Conservation (phyloP, 1,140 invertebrate species). For the Drosophila bocki region DNA sequence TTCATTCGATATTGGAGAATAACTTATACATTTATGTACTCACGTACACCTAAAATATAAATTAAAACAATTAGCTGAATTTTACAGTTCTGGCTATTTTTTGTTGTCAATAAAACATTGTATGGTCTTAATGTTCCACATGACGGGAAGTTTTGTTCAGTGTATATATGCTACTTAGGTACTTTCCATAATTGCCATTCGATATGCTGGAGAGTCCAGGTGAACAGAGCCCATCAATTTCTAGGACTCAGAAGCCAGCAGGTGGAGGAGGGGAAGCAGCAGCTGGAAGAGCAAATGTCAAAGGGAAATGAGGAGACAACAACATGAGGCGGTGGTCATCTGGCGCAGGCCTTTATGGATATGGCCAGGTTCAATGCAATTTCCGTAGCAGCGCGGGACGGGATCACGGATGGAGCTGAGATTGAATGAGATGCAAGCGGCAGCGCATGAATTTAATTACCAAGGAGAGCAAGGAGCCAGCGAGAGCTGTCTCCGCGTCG, state of each 20-base stretch:
- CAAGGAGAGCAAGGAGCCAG: constrained; percentile 59
- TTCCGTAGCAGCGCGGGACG: constrained; percentile 62
- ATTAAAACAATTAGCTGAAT: too few relatives aligned
- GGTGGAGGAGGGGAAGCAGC: not conserved
- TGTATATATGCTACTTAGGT: too few relatives aligned
- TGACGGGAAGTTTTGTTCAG: too few relatives aligned
- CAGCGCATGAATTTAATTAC: constrained; percentile 78
- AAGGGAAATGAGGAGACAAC: constrained; percentile 63
- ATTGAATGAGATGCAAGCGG: constrained; percentile 59
- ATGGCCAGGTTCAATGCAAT: constrained; percentile 71
- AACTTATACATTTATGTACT: too few relatives aligned
- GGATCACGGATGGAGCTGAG: constrained; percentile 29
- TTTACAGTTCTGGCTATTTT: too few relatives aligned
- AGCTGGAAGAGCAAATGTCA: constrained; percentile 34
- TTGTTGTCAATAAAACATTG: too few relatives aligned
- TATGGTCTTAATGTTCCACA: too few relatives aligned
- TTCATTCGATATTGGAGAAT: too few relatives aligned
- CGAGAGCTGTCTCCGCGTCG: constrained; percentile 15
- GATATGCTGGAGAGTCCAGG: constrained; percentile 39
- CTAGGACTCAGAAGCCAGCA: constrained; percentile 40
- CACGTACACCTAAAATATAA: too few relatives aligned
- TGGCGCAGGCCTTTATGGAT: constrained; percentile 47
- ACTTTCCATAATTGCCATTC: constrained; percentile 40
- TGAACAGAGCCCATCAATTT: constrained; percentile 49
- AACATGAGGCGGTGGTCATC: constrained; percentile 24